Base-by-base conservation (phyloP, 2,888 invertebrate genomes). In the Dicyrtomina minuta region DNA sequence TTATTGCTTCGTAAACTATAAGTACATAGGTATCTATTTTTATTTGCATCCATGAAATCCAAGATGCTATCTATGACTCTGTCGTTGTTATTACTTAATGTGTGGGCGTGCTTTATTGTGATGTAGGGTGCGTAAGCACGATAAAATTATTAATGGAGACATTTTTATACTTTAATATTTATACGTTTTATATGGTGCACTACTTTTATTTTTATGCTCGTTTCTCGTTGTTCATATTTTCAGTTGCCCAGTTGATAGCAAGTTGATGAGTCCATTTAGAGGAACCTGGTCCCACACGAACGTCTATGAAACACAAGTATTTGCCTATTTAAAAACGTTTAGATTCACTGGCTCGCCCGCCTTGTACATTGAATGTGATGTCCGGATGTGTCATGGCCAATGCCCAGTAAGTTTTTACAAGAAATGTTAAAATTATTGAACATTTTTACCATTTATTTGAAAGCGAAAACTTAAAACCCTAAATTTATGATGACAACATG, bases 351-450 rank as follows among this genome's bases (percentile, higher is more conserved):
- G 94, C 26, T 94, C 94, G 0, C 95, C 95, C 0, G 94, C 95
- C 6, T 86, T 95, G 4, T 95, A 95, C 81, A 93, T 95, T 72
- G 95, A 95, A 83, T 95, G 95, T 80, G 95, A 95, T 82, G 94
- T 95, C 41, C 85, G 94, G 77, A 95, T 95, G 95, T 95, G 95
- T 81, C 95, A 95, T 82, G 95, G 95, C 72, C 85, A 93, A 78
- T 95, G 95, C 84, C 95, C 94, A 79, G 95, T 95, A 83, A 88
- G 88, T n/a, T n/a, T n/a, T n/a, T n/a, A n/a, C n/a, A n/a, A n/a
- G n/a, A n/a, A n/a, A n/a, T n/a, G n/a, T n/a, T n/a, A n/a, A n/a
- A n/a, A n/a, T n/a, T n/a, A n/a, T n/a, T n/a, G n/a, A n/a, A n/a
- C n/a, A n/a, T n/a, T n/a, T n/a, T n/a, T n/a, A n/a, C n/a, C n/a